phyloP scores from a whole-genome alignment of 2,797 vertebrate species.

The Adelosebastes latens region DNA sequence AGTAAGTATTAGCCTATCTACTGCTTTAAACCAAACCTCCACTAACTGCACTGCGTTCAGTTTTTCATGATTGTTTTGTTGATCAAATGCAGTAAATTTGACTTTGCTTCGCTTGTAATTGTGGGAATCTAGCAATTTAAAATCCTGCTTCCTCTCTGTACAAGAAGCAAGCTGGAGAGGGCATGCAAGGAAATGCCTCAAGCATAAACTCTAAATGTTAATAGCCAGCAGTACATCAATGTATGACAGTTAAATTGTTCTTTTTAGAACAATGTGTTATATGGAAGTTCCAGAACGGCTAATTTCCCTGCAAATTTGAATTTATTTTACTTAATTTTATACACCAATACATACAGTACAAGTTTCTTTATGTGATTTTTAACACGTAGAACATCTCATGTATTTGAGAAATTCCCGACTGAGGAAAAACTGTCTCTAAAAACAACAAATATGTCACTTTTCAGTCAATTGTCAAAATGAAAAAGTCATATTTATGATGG shows the following conservation, averaged over 20 bases:
- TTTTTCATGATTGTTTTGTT: background rate
- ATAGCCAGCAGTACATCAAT: background rate
- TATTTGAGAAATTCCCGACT: background rate
- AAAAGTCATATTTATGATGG: background rate
- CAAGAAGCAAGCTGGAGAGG: background rate
- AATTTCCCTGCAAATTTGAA: background rate
- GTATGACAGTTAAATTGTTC: background rate
- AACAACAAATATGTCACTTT: background rate
- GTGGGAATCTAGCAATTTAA: background rate
- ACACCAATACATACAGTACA: background rate
- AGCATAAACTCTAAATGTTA: background rate
- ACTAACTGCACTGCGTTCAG: background rate
- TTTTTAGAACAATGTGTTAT: background rate
- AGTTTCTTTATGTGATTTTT: background rate
- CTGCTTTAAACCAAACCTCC: background rate
- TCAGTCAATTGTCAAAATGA: background rate
- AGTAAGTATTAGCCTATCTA: slow-evolving; percentile 58
- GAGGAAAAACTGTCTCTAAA: background rate
- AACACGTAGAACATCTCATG: background rate
- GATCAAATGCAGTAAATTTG: background rate
- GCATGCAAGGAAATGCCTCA: background rate
- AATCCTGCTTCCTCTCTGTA: background rate
- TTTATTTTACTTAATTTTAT: background rate
- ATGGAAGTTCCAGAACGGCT: background rate
- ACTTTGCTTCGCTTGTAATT: background rate